Base-by-base conservation (phyloP, 2,113 vertebrate species). In the Melanocharis versteri region DNA sequence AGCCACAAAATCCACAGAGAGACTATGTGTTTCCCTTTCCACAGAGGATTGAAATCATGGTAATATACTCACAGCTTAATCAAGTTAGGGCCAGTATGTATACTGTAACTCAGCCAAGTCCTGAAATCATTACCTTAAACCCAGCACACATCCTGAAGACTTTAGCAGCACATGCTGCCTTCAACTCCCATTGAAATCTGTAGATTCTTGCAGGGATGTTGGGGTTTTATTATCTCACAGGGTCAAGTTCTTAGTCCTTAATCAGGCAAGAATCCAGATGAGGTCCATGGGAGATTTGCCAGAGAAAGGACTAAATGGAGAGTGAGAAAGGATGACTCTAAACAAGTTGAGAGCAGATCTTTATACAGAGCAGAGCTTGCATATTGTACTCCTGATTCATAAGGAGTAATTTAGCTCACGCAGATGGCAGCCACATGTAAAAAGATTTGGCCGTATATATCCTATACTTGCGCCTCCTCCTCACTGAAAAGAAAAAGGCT, bases 381-480 rank as follows among this genome's bases (percentile, higher is more conserved):
- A 94, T 86, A 94, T 47, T 83, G 94, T 88, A 80, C 0, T 18
- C 42, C 90, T 95, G 91, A 96, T 94, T 96, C 92, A 94, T 42
- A 82, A 76, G 88, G 68, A 94, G 86, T 40, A 37, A 83, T 75
- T 92, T 42, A 86, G 83, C 79, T 95, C 88, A 87, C 0, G 0
- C 94, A 95, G 96, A 96, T 96, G 94, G 90, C 80, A 96, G 90
- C 90, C 96, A 96, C 88, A 93, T 96, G 96, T 48, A 61, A 37
- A 47, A 78, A 60, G 83, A 82, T 60, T 54, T 56, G 79, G 60
- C 92, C 2, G 3, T 90, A 89, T 58, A 93, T 71, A 81, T 51
- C 60, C 85, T 94, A 45, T 8, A 12, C 14, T 83, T 68, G 75
- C 0, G 1, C 40, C 73, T 57, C 50, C 7, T 71, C 51, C 40